Evolutionary conservation across 2,113 vertebrate species (phyloP).

Genomic region (Todiramphus chloris): DNA sequence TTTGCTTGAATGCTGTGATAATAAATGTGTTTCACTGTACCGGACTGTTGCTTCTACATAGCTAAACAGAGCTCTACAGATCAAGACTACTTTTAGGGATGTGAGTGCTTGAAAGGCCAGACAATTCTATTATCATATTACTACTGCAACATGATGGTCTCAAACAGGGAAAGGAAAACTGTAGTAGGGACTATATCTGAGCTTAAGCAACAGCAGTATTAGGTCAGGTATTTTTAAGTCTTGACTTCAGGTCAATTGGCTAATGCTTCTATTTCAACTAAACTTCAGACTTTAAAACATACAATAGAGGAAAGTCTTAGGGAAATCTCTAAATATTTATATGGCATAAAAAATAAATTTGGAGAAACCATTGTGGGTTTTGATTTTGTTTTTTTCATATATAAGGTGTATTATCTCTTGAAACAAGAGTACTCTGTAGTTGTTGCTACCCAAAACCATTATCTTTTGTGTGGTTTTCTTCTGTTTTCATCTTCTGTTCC

Average conservation of each 20-base stretch:
- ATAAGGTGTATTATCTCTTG: not conserved
- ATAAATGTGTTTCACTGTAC: not conserved
- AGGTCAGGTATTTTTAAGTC: not conserved
- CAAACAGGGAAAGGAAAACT: not conserved
- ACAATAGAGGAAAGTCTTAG: not conserved
- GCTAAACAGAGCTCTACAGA: not conserved
- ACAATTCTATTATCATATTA: not conserved
- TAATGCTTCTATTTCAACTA: not conserved
- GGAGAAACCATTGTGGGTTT: not conserved
- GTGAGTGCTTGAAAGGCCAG: not conserved
- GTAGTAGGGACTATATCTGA: not conserved
- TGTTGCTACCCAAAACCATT: too few species aligned
- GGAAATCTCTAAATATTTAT: not conserved
- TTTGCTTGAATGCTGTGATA: not conserved
- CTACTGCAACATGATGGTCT: too few species aligned
- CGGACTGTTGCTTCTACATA: accelerated
- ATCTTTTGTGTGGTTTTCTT: too few species aligned
- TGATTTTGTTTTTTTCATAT: not conserved
- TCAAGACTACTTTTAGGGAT: not conserved
- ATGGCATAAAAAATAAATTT: not conserved
- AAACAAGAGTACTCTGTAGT: not conserved
- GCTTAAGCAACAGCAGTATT: not conserved
- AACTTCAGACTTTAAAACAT: not conserved
- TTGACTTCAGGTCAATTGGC: not conserved
- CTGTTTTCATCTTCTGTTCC: too few species aligned